Base-by-base conservation (phyloP, 2,888 invertebrate genomes). In the Drosophila atripex region DNA sequence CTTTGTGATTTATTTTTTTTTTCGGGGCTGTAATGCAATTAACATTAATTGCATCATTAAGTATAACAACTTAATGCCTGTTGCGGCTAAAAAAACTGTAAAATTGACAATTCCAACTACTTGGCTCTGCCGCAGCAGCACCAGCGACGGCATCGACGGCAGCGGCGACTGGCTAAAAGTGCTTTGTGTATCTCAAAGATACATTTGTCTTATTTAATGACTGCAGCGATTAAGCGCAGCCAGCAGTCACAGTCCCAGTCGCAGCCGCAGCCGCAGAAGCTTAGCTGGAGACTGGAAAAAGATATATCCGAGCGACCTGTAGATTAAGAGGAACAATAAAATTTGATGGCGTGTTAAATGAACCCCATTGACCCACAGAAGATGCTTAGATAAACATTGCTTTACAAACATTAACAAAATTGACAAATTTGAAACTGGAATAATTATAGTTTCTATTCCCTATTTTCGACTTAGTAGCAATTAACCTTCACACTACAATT, bases 21-120 rank as follows among this genome's bases (percentile, higher is more conserved):
- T 68, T 52, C 16, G 54, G 49, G 60, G 53, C 54, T 71, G 78
- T 76, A 74, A 75, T 72, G 80, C 66, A 77, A 85, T 87, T 76
- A 78, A 74, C 87, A 73, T 74, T 85, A 86, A 86, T 85, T 83
- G 80, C 86, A 76, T 76, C 87, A 85, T 83, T 87, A 87, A 78
- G 72, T 78, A 61, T 71, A 73, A 79, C 86, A 86, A 73, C 74
- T 86, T 80, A 77, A 78, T 83, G 85, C 64, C 68, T 71, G 72
- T 79, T 56, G 66, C 46, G 43, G 35, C 41, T 61, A 51, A 50
- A 47, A 47, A 61, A 64, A 57, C 60, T 55, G 58, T 57, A 61
- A 52, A 73, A 80, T 72, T 57, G 61, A 70, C 71, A 65, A 71
- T 55, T 59, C 54, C 46, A 69, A 53, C 57, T 57, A 66, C 69